A percentile compares a stretch with the other conserved stretches of the same genome.
phyloP scores from a whole-genome alignment of 2,797 vertebrate species.

The Micropoecilia bifurca region DNA sequence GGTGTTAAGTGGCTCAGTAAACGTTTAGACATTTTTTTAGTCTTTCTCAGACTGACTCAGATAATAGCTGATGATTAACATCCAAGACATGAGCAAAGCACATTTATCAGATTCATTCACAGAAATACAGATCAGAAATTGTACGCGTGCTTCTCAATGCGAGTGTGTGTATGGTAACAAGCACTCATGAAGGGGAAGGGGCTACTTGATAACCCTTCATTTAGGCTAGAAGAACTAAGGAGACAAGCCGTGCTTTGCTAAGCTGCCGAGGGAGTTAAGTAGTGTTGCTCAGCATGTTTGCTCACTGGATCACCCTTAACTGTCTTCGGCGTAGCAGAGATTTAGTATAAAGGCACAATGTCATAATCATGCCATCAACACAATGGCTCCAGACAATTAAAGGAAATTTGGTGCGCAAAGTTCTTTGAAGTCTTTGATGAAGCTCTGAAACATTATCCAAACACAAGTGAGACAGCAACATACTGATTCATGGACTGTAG shows the following conservation, averaged over 20 bases:
- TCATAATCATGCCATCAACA: constrained; percentile 77
- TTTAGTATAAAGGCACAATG: constrained; percentile 76
- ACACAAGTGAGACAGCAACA: constrained; percentile 52
- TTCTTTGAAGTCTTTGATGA: constrained; percentile 77
- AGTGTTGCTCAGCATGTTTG: constrained; percentile 71
- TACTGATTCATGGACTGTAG: constrained; percentile 28
- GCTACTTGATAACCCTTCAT: constrained; percentile 77
- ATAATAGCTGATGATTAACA: constrained; percentile 77
- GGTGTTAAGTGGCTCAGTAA: constrained; percentile 74
- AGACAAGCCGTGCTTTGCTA: constrained; percentile 78
- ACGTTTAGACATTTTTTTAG: constrained; percentile 69
- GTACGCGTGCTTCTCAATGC: constrained; percentile 44
- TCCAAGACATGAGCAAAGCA: constrained; percentile 70
- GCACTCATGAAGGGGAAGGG: constrained; percentile 16
- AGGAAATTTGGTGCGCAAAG: constrained; percentile 69
- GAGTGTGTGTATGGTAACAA: constrained; percentile 29
- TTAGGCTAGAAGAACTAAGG: constrained; percentile 71
- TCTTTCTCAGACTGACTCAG: constrained; percentile 62
- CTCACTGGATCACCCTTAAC: constrained; percentile 77
- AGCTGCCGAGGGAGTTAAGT: constrained; percentile 71
- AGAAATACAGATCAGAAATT: constrained; percentile 64
- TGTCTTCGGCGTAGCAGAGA: constrained; percentile 74
- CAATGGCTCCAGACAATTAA: constrained; percentile 77
- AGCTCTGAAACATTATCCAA: constrained; percentile 66
- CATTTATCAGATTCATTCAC: constrained; percentile 78